phyloP scores from a whole-genome alignment of 2,113 vertebrate species.

The Callaeas wilsoni region DNA sequence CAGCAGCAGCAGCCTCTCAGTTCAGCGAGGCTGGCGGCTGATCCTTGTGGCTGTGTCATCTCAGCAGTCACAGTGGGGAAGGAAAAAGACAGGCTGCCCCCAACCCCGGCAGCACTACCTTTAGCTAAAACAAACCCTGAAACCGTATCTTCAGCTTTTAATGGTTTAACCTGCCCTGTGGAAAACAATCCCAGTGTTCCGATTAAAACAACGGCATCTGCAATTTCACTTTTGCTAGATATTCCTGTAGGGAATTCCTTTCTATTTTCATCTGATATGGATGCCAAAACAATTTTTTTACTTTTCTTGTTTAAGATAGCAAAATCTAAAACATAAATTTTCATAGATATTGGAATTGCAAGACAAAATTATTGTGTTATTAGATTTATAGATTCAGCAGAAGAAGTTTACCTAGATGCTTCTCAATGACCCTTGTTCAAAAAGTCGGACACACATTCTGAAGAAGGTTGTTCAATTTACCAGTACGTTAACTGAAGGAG shows the following conservation, averaged over 20 bases:
- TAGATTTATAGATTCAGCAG: background rate
- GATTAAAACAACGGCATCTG: background rate
- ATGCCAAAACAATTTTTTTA: background rate
- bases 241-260: background rate
- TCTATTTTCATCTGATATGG: background rate
- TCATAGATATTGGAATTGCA: background rate
- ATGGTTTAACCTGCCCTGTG: background rate
- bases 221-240: background rate
- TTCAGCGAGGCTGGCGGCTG: rapidly evolving
- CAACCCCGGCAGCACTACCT: background rate
- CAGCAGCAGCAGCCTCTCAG: background rate
- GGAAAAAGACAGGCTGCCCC: background rate
- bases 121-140: background rate
- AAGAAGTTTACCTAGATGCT: background rate
- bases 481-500: background rate
- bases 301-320: background rate
- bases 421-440: background rate
- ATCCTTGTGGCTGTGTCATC: background rate
- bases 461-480: background rate
- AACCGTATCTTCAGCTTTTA: background rate
- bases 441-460: background rate
- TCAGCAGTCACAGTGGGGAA: background rate
- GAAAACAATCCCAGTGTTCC: background rate
- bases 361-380: background rate
- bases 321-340: background rate